Percentiles rank a stretch among this genome's conserved stretches.
Evolutionary conservation across 2,113 vertebrate species (phyloP).

Genomic region (Capreolus pygargus): DNA sequence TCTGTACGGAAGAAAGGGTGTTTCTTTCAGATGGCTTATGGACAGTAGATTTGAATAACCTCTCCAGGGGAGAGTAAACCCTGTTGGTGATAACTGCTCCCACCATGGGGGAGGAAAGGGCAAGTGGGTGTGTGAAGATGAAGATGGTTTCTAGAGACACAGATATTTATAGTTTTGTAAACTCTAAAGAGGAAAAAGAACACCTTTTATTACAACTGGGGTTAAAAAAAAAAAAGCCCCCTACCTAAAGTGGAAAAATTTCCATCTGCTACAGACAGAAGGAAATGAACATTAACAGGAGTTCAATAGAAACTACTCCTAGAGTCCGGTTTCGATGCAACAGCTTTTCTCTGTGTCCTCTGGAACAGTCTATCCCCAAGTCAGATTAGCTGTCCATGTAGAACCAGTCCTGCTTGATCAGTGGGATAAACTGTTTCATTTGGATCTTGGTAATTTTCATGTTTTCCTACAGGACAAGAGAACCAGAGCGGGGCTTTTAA

Average conservation of each 20-base stretch:
- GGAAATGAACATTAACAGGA: constrained; percentile 53
- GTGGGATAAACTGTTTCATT: neutral
- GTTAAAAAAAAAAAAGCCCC: constrained; percentile 61
- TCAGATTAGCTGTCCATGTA: neutral
- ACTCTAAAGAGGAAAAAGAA: constrained; percentile 65
- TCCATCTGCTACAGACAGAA: constrained; percentile 68
- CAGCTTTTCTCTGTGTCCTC: neutral
- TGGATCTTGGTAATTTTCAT: constrained; percentile 58
- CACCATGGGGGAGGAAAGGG: neutral
- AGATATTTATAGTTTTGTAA: constrained; percentile 76
- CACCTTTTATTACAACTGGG: constrained; percentile 69
- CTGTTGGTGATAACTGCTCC: neutral
- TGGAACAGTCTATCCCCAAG: neutral
- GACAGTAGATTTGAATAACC: neutral
- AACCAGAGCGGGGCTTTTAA: constrained; percentile 51
- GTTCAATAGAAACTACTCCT: neutral
- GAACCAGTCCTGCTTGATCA: constrained; percentile 31
- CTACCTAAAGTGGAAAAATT: constrained; percentile 72
- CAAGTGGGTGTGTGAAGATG: neutral
- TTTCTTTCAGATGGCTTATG: constrained; percentile 1
- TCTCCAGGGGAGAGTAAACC: neutral
- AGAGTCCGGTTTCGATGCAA: neutral
- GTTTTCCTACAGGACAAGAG: constrained; percentile 63
- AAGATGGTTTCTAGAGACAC: constrained; percentile 35
- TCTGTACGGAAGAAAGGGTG: constrained; percentile 54